Percentiles rank a stretch among this genome's conserved stretches.
phyloP scores from a whole-genome alignment of 2,797 vertebrate genomes.

The Crocidura indochinensis region DNA sequence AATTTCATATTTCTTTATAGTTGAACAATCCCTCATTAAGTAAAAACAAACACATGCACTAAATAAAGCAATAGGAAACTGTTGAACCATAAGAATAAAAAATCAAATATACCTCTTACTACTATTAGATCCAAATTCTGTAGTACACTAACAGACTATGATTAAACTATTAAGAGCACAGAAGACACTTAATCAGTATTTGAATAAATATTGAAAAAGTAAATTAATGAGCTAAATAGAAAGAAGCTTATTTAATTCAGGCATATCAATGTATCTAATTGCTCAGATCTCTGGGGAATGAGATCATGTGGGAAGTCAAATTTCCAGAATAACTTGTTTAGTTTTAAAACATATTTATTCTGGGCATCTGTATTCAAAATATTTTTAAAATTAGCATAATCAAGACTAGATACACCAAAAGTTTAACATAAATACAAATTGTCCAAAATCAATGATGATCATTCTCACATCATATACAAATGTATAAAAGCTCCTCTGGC shows the following conservation, averaged over 20 bases:
- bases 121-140: too few species aligned
- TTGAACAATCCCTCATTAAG: too few species aligned
- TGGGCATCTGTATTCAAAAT: conserved; percentile 45
- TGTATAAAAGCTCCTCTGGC: not conserved
- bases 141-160: too few species aligned
- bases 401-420: conserved; percentile 7
- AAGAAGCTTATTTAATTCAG: conserved; percentile 32
- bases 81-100: too few species aligned
- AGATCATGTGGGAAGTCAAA: not conserved
- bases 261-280: not conserved
- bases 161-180: too few species aligned
- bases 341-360: conserved; percentile 20
- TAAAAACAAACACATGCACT: too few species aligned
- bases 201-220: too few species aligned
- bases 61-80: too few species aligned
- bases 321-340: conserved; percentile 59
- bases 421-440: conserved; percentile 6
- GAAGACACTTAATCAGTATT: too few species aligned
- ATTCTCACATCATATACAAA: not conserved
- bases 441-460: not conserved
- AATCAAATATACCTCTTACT: too few species aligned
- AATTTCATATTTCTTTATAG: too few species aligned
- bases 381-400: conserved; percentile 23
- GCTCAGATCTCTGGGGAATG: not conserved
- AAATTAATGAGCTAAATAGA: too few species aligned